A percentile compares a stretch with the other conserved stretches of the same genome.
These are phyloP conservation scores for Periophthalmus magnuspinnatus DNA, from an alignment of 2,797 vertebrate genomes.

Conservation along the genomic window DNA sequence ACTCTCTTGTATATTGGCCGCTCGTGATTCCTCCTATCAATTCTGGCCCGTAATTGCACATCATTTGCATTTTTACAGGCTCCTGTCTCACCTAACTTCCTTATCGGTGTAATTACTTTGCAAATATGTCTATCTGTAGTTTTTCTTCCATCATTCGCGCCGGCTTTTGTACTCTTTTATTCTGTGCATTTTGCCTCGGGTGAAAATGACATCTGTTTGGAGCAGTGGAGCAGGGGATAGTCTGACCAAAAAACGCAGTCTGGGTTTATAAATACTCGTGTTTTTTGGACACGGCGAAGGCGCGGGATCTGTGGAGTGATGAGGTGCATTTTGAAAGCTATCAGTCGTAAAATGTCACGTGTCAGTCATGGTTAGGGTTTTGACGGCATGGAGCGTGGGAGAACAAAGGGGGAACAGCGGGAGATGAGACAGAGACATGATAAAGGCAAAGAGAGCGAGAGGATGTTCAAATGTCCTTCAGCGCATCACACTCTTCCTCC, in stretches of 20 bases:
- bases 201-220: conserved; percentile 43
- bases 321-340: conserved; percentile 38
- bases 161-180: conserved; percentile 24
- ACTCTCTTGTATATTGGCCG: conserved; percentile 40
- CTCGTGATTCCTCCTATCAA: conserved; percentile 50
- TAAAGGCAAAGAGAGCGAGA: not conserved
- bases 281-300: conserved; percentile 2
- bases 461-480: conserved; percentile 2
- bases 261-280: conserved; percentile 16
- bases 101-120: conserved; percentile 58
- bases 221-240: conserved; percentile 25
- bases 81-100: conserved; percentile 34
- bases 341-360: conserved; percentile 46
- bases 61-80: conserved; percentile 43
- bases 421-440: not conserved
- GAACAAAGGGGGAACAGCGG: conserved; percentile 7
- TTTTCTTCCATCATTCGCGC: conserved; percentile 33
- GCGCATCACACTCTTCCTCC: conserved; percentile 5
- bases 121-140: conserved; percentile 36
- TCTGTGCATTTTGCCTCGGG: conserved; percentile 33
- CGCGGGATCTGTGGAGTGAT: conserved; percentile 23
- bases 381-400: conserved; percentile 20
- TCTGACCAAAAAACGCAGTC: conserved; percentile 27
- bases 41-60: conserved; percentile 47
- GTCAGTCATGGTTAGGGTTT: conserved; percentile 39